Base-by-base conservation (phyloP, 1,140 invertebrate genomes). In the Ctenoplectra terminalis region DNA sequence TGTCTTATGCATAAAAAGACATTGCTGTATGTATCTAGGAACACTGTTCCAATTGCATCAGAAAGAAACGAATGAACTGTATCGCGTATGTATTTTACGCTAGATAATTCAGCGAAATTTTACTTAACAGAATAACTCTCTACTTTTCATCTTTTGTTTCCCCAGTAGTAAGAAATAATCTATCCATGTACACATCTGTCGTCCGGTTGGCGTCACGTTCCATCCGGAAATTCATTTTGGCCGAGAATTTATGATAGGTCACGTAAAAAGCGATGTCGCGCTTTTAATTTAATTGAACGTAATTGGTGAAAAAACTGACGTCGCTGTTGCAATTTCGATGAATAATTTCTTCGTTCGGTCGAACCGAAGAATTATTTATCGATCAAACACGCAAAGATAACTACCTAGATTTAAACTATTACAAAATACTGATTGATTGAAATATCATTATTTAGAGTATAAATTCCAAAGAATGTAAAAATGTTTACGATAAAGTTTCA, bases 201-300 rank as follows among this genome's bases (percentile, higher is more conserved):
- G 29, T 20, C 6, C 13, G 9, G 37, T 29, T 61, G 8, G 11
- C 26, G 43, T 26, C 11, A 7, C 37, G 71, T 73, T 23, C 71
- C 20, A 7, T 23, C 43, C 58, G 71, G 56, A 73, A 61, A 73
- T 73, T 40, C 71, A 73, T 73, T 73, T 61, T 73, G 40, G 43
- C 29, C 46, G 73, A 15, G 61, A 75, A 75, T 64, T 64, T 54
- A 54, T 48, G 58, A 9, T n/a, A 29, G 20, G 15, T 20, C 37
- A 52, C 29, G 70, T 73, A 60, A 73, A 73, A 73, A 60, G 60
- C n/a, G n/a, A 43, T 26, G 29, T 20, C 43, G 11, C 8, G 61
- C 46, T 75, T 52, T 75, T 66, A 52, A 75, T 75, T 75, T 75
- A 75, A 75, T 64, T 66, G 29, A 17, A n/a, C 73, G 31, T 66